Evolutionary conservation across 2,113 vertebrate species (phyloP).

Genomic region (Ailuropoda melanoleuca): DNA sequence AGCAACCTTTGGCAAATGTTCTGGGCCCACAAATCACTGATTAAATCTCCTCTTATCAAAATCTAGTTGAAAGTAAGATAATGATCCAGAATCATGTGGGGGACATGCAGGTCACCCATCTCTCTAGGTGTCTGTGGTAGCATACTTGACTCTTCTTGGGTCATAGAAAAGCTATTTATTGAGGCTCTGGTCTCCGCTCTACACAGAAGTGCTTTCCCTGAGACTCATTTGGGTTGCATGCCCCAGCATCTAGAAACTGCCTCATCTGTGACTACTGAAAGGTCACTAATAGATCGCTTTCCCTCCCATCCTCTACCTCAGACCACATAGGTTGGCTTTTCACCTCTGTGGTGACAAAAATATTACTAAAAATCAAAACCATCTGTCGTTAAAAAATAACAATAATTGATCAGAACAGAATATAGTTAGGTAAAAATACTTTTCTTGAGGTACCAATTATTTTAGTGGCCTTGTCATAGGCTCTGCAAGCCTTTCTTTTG

Average conservation of each 20-base stretch:
- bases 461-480: neutral
- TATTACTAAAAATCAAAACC: neutral
- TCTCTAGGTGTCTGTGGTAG: neutral
- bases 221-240: neutral
- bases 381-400: neutral
- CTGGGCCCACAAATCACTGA: neutral
- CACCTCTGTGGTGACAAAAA: neutral
- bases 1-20: neutral
- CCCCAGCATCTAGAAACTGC: neutral
- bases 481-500: neutral
- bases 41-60: conserved; percentile 40
- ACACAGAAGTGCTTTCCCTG: neutral
- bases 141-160: neutral
- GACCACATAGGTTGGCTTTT: neutral
- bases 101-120: neutral
- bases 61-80: conserved; percentile 28
- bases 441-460: neutral
- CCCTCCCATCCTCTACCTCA: neutral
- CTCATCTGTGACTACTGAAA: neutral
- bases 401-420: neutral
- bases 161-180: neutral
- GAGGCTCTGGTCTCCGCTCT: neutral
- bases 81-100: neutral
- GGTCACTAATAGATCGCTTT: neutral
- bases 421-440: neutral